A percentile compares a stretch with the other conserved stretches of the same genome.
phyloP scores from a whole-genome alignment of 1,140 invertebrate genomes.

The Ceratosolen solmsi region DNA sequence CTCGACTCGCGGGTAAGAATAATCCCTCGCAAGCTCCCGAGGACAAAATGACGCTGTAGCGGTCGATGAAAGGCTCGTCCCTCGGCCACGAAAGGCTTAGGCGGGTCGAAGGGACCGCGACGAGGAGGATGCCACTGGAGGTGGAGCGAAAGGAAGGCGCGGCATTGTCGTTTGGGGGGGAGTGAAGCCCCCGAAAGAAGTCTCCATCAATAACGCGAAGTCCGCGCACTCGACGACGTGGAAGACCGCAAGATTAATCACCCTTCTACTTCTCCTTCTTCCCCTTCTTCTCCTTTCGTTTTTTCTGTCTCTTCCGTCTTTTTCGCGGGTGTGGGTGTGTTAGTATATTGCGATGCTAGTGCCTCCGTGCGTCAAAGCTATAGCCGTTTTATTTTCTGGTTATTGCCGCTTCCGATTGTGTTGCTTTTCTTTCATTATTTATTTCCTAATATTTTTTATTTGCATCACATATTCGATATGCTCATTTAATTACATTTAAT shows the following conservation, averaged over 20 bases:
- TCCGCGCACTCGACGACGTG: slow-evolving; percentile 71
- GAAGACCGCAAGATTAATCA: slow-evolving; percentile 75
- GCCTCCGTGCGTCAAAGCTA: not conserved
- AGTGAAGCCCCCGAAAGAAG: slow-evolving; percentile 66
- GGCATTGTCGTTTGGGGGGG: slow-evolving; percentile 45
- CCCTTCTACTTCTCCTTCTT: slow-evolving; percentile 68
- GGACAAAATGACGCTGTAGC: slow-evolving; percentile 12
- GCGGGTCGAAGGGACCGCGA: slow-evolving; percentile 13
- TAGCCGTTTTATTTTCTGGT: not conserved
- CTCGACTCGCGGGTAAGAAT: slow-evolving; percentile 1
- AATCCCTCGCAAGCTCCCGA: slow-evolving; percentile 5
- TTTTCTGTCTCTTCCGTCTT: slow-evolving; percentile 36
- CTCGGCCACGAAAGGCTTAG: slow-evolving; percentile 17
- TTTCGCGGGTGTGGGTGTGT: not conserved
- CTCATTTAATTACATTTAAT: too few species aligned
- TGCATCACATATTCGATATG: not conserved
- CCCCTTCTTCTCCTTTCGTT: slow-evolving; percentile 57
- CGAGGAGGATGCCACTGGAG: slow-evolving; percentile 39
- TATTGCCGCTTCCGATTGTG: not conserved
- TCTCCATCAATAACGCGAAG: slow-evolving; percentile 74
- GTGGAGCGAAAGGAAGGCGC: slow-evolving; percentile 30
- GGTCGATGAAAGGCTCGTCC: slow-evolving; percentile 16
- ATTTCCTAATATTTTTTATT: not conserved
- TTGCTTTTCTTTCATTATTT: not conserved
- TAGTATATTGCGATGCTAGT: not conserved